Conservation (phyloP, 2,888 invertebrate genomes). For the Ophion ventricosus region DNA sequence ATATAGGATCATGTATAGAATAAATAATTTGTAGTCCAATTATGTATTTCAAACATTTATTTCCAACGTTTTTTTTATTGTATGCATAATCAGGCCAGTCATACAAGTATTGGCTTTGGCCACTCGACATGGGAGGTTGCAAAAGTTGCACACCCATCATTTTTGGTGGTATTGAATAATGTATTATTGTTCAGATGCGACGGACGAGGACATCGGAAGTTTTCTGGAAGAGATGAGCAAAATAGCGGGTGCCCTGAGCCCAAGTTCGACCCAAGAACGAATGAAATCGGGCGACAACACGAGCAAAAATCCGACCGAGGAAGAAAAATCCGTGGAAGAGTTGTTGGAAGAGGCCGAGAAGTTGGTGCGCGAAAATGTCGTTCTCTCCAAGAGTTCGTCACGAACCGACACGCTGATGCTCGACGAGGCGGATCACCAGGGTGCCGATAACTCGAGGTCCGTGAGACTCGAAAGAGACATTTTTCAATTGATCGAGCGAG, state of each 20-base stretch:
- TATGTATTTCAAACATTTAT: too few relatives aligned
- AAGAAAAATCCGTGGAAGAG: slow-evolving; percentile 80
- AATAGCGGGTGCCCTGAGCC: slow-evolving; percentile 78
- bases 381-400: slow-evolving; percentile 76
- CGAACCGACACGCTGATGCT: slow-evolving; percentile 76
- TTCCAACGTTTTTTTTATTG: background rate
- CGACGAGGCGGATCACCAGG: slow-evolving; percentile 70
- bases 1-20: background rate
- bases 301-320: slow-evolving; percentile 75
- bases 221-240: slow-evolving; percentile 82
- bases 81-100: background rate
- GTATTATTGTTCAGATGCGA: slow-evolving; percentile 74
- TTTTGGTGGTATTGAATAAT: background rate
- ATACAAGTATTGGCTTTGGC: background rate
- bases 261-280: slow-evolving; percentile 74
- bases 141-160: background rate
- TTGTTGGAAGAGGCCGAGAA: slow-evolving; percentile 80
- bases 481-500: slow-evolving; percentile 79
- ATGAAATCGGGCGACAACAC: slow-evolving; percentile 73
- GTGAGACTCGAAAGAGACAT: slow-evolving; percentile 78
- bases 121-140: background rate
- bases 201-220: slow-evolving; percentile 81
- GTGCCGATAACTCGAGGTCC: slow-evolving; percentile 67
- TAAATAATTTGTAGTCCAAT: too few relatives aligned
- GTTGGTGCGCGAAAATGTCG: slow-evolving; percentile 77